These are phyloP conservation scores for Meteorus sp. DNA, from an alignment of 1,140 invertebrate genomes.

Conservation along the genomic window DNA sequence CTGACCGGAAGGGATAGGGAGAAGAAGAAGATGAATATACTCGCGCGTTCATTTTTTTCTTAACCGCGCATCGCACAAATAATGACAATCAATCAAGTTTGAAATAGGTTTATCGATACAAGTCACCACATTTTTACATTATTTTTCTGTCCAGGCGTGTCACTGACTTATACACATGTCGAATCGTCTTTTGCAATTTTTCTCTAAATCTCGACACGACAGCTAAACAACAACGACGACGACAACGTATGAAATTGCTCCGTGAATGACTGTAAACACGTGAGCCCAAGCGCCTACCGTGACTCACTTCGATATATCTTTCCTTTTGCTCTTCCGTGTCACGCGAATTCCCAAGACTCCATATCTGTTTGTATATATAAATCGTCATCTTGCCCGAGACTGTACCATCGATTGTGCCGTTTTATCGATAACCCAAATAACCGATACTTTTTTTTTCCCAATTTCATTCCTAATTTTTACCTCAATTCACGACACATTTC, in stretches of 20 bases:
- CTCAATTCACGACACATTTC: too few species aligned
- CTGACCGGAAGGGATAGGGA: too few species aligned
- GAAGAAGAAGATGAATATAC: too few species aligned
- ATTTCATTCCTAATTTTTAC: too few species aligned
- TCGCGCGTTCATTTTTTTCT: too few species aligned
- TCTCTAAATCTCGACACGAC: not conserved
- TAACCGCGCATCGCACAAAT: conserved; percentile 1
- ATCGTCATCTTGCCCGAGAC: not conserved
- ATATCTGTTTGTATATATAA: too few species aligned
- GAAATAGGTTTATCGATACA: conserved; percentile 22
- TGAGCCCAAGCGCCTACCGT: not conserved
- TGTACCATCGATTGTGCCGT: not conserved
- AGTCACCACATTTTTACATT: conserved; percentile 4
- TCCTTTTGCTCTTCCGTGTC: conserved; percentile 10
- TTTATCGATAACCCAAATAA: conserved; percentile 19
- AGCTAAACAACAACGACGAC: too few species aligned
- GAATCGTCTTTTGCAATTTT: not conserved
- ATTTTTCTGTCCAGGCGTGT: not conserved
- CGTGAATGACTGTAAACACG: not conserved
- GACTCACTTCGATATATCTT: conserved; percentile 4
- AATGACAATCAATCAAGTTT: conserved; percentile 24
- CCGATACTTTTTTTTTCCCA: too few species aligned
- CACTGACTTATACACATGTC: not conserved
- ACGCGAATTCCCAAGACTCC: conserved; percentile 15
- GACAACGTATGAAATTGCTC: not conserved